phyloP scores from a whole-genome alignment of 53 echinoderm and acorn worm species.

The Antedon mediterranea region DNA sequence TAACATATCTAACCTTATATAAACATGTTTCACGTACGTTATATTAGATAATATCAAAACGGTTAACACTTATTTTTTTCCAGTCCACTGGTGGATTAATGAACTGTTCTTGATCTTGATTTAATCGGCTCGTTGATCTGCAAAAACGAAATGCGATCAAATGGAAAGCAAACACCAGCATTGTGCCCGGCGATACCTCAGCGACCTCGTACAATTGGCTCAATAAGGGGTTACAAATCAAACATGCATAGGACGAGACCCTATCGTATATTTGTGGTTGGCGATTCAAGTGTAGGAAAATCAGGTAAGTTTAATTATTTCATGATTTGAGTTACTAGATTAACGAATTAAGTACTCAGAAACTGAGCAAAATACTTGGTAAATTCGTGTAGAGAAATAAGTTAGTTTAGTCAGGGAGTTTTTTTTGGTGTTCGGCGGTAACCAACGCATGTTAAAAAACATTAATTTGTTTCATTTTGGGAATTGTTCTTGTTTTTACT shows the following conservation, averaged over 20 bases:
- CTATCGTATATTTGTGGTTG: neutral
- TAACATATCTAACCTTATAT: neutral
- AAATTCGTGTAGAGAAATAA: no score
- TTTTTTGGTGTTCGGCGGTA: no score
- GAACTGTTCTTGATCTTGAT: neutral
- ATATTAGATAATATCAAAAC: neutral
- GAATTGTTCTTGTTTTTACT: no score
- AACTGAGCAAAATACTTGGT: no score
- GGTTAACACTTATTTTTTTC: neutral
- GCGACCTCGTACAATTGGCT: neutral
- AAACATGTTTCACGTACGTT: neutral
- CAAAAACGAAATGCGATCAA: neutral
- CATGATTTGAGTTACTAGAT: no score
- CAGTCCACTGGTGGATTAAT: neutral
- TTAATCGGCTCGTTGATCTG: neutral
- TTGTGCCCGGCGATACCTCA: neutral
- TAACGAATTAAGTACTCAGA: no score
- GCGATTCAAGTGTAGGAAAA: neutral
- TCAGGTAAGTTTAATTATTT: neutral
- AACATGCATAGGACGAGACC: neutral
- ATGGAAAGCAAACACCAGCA: neutral
- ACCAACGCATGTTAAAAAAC: no score
- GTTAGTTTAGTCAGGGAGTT: no score
- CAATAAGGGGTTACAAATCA: neutral
- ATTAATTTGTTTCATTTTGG: no score